Conservation (phyloP, 2,888 invertebrate species). For the Chrysodeixis includens region DNA sequence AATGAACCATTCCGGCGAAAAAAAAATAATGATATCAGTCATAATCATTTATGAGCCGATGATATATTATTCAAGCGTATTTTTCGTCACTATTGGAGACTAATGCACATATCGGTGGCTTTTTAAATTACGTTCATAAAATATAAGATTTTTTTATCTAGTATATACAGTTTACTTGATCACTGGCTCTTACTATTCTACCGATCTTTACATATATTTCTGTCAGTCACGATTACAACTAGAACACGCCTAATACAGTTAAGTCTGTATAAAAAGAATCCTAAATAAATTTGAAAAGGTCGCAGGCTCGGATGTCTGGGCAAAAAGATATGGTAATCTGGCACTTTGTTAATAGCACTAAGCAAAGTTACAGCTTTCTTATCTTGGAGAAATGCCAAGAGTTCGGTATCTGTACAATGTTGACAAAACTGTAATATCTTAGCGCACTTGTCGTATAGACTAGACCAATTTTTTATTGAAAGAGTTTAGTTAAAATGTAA, state of each 20-base stretch:
- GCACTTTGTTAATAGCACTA: slow-evolving; percentile 32
- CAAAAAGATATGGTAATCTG: slow-evolving; percentile 40
- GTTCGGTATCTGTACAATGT: slow-evolving; percentile 23
- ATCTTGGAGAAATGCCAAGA: slow-evolving; percentile 46
- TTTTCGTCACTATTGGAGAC: too few relatives aligned
- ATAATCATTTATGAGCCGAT: too few relatives aligned
- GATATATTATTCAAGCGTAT: too few relatives aligned
- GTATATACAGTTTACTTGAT: too few relatives aligned
- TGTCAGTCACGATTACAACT: too few relatives aligned
- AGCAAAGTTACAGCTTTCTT: slow-evolving; percentile 16
- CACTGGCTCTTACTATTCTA: too few relatives aligned
- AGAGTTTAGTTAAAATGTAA: neutral
- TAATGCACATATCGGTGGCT: too few relatives aligned
- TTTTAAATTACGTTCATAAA: too few relatives aligned
- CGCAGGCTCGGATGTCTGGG: slow-evolving; percentile 17
- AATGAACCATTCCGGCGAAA: too few relatives aligned
- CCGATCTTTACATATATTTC: too few relatives aligned
- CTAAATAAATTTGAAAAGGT: slow-evolving; percentile 19
- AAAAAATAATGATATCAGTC: too few relatives aligned
- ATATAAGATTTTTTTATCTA: too few relatives aligned
- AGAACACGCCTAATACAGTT: neutral
- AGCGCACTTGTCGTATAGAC: neutral
- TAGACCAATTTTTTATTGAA: slow-evolving; percentile 6
- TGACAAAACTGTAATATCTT: slow-evolving; percentile 19
- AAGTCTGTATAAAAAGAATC: slow-evolving; percentile 33